A percentile compares a stretch with the other conserved stretches of the same genome.
Evolutionary conservation across 1,140 invertebrate species (phyloP).

Genomic region (Drosophila nigrodunni): DNA sequence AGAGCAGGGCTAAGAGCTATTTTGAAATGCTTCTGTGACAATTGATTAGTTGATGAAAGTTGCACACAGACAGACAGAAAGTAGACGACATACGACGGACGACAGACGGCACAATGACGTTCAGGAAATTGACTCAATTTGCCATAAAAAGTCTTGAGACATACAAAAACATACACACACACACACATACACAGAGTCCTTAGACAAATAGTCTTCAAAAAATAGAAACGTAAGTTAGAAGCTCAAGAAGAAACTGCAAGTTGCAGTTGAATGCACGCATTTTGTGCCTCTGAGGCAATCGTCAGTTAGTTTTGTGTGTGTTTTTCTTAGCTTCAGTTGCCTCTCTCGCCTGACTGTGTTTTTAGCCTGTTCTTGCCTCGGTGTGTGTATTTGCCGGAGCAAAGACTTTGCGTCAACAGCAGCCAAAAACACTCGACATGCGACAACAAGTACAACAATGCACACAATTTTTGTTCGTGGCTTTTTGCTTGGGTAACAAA

Average conservation of each 20-base stretch:
- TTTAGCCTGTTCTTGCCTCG: too few species aligned
- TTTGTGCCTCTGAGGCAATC: slow-evolving; percentile 62
- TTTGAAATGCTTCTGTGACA: slow-evolving; percentile 43
- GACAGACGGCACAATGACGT: slow-evolving; percentile 57
- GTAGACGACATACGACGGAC: not conserved
- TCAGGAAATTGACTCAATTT: slow-evolving; percentile 79
- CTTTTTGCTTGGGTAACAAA: slow-evolving; percentile 57
- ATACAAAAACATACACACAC: slow-evolving; percentile 33
- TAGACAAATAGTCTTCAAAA: slow-evolving; percentile 12
- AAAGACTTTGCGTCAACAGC: slow-evolving; percentile 78
- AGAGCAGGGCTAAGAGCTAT: slow-evolving; percentile 20
- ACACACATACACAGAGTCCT: slow-evolving; percentile 14
- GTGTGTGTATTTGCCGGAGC: slow-evolving; percentile 27
- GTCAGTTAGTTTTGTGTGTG: slow-evolving; percentile 40
- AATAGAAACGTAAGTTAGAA: slow-evolving; percentile 1
- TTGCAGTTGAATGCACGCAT: slow-evolving; percentile 78
- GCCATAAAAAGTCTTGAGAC: slow-evolving; percentile 62
- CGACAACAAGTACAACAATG: slow-evolving; percentile 56
- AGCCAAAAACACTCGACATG: slow-evolving; percentile 64
- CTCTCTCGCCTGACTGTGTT: not conserved
- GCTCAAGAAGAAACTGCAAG: slow-evolving; percentile 33
- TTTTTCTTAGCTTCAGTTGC: not conserved
- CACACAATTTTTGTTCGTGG: slow-evolving; percentile 72
- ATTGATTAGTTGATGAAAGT: slow-evolving; percentile 57
- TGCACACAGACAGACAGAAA: slow-evolving; percentile 15